Evolutionary conservation across 2,113 vertebrate species (phyloP), one percentile per base, ranked within the genome.

Genomic region (Hiodon tergisus): DNA sequence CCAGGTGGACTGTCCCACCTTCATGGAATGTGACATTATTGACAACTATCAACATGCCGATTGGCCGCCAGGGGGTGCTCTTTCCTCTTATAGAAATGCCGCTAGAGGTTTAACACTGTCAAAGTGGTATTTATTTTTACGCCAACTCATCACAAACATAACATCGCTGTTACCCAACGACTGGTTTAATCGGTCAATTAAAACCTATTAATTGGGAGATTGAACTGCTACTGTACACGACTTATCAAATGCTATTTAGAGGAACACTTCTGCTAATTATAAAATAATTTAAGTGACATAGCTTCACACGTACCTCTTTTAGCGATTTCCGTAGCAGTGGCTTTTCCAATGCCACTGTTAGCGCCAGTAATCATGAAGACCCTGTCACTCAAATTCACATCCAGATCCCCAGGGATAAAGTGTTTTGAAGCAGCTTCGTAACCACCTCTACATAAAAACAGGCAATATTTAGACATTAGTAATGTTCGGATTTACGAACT

Each of bases 1-100:
- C 82, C 85, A 94, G 84, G 82, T 95, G 94, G 81, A 97, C 87
- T 0, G 85, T 93, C 83, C 95, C 96, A 75, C 95, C 96, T 97
- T 72, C 11, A 13, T 46, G 67, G 4, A 71, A 63, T 63, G 58
- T 4, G 48, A 61, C 58, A 31, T 11, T 51, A 50, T 58, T 10
- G 47, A 51, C 50, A 10, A 17, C 48, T 16, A 7, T 17, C 8
- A 17, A 47, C 4, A 47, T 17, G 59, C 4, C 52, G n/a, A 17
- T 65, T 63, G 6, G 2, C 63, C 14, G 16, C 31, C 31, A 79
- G 67, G 55, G 58, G 75, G n/a, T 10, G 16, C 5, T 5, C 8
- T n/a, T 72, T 7, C 16, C 50, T 57, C 8, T 57, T 8, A 3
- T 13, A 57, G 31, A 31, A 31, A 31, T 31, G 31, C 31, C 31